These are phyloP conservation scores for Lumbricus terrestris DNA, from an alignment of 2,888 invertebrate species.

Conservation along the genomic window DNA sequence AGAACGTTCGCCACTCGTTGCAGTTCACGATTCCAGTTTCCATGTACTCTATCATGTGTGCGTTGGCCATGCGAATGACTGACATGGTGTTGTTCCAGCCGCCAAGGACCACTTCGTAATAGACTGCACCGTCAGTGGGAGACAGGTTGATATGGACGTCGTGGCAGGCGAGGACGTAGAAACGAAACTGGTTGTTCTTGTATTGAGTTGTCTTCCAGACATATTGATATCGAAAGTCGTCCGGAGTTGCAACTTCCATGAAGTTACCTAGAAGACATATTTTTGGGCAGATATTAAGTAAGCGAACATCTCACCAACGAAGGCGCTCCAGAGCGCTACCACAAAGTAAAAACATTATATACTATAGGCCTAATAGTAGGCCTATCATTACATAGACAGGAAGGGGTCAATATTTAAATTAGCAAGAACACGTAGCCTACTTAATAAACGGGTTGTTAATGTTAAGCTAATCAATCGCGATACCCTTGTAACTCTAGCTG, in stretches of 20 bases:
- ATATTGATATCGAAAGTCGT: constrained; percentile 29
- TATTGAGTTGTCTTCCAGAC: constrained; percentile 22
- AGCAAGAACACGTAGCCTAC: too few species aligned
- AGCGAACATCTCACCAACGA: not conserved
- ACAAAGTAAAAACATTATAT: too few species aligned
- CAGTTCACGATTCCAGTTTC: constrained; percentile 20
- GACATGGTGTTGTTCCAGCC: constrained; percentile 28
- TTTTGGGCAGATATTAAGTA: too few species aligned
- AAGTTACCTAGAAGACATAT: constrained; percentile 22
- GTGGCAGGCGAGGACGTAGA: constrained; percentile 25
- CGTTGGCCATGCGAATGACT: not conserved
- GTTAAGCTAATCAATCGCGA: not conserved
- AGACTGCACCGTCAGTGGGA: not conserved
- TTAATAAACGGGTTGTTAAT: not conserved
- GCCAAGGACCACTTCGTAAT: constrained; percentile 25
- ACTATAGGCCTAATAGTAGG: too few species aligned
- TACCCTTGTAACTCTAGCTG: not conserved
- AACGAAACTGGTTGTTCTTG: constrained; percentile 22
- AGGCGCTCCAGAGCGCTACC: too few species aligned
- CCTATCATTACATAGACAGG: too few species aligned
- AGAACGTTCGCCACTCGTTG: not conserved
- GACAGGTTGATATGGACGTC: constrained; percentile 28
- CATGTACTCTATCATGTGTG: not conserved
- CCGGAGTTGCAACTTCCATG: constrained; percentile 16
- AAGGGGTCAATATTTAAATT: too few species aligned